Evolutionary conservation across 2,888 invertebrate species (phyloP).

Genomic region (Hydroisotoma schaefferi): DNA sequence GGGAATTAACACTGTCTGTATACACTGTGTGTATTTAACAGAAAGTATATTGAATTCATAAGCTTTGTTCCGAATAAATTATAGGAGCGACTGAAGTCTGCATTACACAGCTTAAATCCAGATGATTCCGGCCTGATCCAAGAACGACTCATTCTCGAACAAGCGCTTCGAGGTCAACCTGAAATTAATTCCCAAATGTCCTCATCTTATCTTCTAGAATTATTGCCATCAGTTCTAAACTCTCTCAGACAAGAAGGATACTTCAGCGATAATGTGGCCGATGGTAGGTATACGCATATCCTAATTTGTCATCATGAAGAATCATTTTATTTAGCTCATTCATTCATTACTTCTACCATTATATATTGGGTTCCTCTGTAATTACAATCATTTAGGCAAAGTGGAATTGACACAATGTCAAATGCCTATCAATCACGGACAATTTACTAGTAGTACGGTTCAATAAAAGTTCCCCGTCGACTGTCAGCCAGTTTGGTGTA

Average conservation of each 20-base stretch:
- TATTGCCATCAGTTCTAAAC: conserved; percentile 45
- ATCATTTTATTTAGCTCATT: too few relatives aligned
- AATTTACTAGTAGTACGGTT: conserved; percentile 2
- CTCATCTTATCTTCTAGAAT: conserved; percentile 41
- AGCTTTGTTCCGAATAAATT: too few relatives aligned
- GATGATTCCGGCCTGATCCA: neutral
- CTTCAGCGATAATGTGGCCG: conserved; percentile 30
- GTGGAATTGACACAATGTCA: neutral
- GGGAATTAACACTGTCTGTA: too few relatives aligned
- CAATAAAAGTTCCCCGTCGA: conserved; percentile 5
- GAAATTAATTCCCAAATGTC: conserved; percentile 13
- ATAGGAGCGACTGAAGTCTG: conserved; percentile 28
- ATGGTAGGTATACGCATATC: conserved; percentile 19
- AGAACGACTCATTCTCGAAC: conserved; percentile 5
- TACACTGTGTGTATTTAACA: too few relatives aligned
- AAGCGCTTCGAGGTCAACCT: neutral
- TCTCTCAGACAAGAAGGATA: conserved; percentile 46
- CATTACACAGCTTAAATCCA: neutral
- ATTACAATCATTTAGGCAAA: neutral
- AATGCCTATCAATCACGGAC: conserved; percentile 1
- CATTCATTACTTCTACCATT: too few relatives aligned
- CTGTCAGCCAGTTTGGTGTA: too few relatives aligned
- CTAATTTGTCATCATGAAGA: too few relatives aligned
- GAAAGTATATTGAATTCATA: too few relatives aligned
- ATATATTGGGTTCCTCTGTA: too few relatives aligned